Evolutionary conservation across 2,113 vertebrate species (phyloP).

Genomic region (Bucco capensis): DNA sequence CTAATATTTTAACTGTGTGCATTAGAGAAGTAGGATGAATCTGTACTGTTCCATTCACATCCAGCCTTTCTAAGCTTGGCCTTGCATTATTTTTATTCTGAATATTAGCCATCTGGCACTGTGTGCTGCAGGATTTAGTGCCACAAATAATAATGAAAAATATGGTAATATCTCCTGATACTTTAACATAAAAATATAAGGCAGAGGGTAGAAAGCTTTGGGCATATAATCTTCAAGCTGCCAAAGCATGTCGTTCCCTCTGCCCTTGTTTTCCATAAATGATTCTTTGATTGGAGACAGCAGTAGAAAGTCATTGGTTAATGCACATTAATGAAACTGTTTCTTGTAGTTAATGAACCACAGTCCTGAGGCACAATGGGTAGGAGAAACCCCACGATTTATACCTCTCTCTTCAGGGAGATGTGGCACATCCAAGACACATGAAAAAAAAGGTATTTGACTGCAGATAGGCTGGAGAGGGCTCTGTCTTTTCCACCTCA

Average conservation of each 20-base stretch:
- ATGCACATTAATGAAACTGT: slow-evolving; percentile 1
- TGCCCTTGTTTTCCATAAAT: slow-evolving; percentile 57
- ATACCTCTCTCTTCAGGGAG: background rate
- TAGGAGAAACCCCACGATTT: background rate
- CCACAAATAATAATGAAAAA: slow-evolving; percentile 32
- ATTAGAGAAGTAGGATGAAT: slow-evolving; percentile 29
- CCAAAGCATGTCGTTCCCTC: slow-evolving; percentile 39
- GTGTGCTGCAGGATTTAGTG: slow-evolving; percentile 46
- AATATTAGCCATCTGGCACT: slow-evolving; percentile 59
- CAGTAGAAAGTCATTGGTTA: background rate
- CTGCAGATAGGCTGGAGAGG: background rate
- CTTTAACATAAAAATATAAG: slow-evolving; percentile 54
- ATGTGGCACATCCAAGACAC: background rate
- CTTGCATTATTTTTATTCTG: slow-evolving; percentile 61
- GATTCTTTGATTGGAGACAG: slow-evolving; percentile 41
- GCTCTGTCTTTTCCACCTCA: background rate
- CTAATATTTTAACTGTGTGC: slow-evolving; percentile 48
- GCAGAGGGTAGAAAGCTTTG: slow-evolving; percentile 47
- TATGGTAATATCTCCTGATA: slow-evolving; percentile 43
- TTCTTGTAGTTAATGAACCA: background rate
- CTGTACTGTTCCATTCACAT: slow-evolving; percentile 29
- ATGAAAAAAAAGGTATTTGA: background rate
- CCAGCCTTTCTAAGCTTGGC: slow-evolving; percentile 46
- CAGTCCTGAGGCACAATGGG: background rate
- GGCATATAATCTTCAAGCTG: slow-evolving; percentile 21